Evolutionary conservation across 2,888 invertebrate species (phyloP).

Genomic region (Drosophila bunnanda): DNA sequence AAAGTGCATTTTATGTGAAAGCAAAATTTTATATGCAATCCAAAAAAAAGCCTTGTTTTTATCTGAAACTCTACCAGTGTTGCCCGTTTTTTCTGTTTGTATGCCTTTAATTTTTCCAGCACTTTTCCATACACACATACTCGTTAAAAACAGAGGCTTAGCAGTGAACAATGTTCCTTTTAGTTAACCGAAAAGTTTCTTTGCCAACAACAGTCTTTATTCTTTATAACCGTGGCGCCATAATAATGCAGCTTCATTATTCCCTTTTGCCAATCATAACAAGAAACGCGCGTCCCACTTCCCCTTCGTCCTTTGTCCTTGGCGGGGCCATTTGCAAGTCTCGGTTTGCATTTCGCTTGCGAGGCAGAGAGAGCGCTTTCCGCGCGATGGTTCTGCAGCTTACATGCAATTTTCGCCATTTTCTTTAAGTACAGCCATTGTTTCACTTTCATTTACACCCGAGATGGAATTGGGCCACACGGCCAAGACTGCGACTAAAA

Average conservation of each 20-base stretch:
- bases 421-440: slow-evolving; percentile 76
- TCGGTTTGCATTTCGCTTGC: slow-evolving; percentile 38
- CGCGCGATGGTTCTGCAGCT: slow-evolving; percentile 47
- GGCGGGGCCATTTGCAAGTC: slow-evolving; percentile 47
- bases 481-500: slow-evolving; percentile 36
- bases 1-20: too few relatives aligned
- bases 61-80: not conserved
- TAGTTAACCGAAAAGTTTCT: slow-evolving; percentile 16
- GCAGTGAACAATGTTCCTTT: not conserved
- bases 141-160: not conserved
- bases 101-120: not conserved
- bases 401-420: slow-evolving; percentile 78
- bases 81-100: not conserved
- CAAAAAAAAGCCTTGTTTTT: not conserved
- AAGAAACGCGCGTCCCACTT: slow-evolving; percentile 15
- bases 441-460: slow-evolving; percentile 74
- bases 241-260: slow-evolving; percentile 46
- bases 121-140: not conserved
- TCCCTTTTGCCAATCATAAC: slow-evolving; percentile 48
- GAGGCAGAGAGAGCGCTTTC: slow-evolving; percentile 1
- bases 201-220: slow-evolving; percentile 20
- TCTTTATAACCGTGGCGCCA: slow-evolving; percentile 22
- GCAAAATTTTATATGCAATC: too few relatives aligned
- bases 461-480: slow-evolving; percentile 73
- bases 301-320: slow-evolving; percentile 26